Evolutionary conservation across 2,797 vertebrate species (phyloP).

Genomic region (Periparus ater): DNA sequence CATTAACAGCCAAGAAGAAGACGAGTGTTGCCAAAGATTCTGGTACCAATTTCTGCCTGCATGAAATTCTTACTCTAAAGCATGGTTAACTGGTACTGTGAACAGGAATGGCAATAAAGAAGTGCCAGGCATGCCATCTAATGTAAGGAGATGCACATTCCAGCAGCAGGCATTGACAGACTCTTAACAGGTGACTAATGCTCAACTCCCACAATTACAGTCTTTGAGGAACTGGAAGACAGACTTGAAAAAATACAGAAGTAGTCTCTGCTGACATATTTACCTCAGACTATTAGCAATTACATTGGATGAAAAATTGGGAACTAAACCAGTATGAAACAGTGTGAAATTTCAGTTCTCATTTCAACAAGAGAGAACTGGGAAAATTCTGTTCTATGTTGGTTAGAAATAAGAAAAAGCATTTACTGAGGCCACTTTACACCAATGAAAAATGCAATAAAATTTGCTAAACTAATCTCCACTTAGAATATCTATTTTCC

Average conservation of each 20-base stretch:
- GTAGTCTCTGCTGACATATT: background rate
- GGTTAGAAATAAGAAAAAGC: background rate
- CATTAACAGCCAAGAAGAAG: background rate
- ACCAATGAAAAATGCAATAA: background rate
- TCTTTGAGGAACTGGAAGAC: background rate
- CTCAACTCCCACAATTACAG: background rate
- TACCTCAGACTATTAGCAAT: background rate
- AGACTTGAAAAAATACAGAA: constrained; percentile 5
- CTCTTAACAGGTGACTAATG: background rate
- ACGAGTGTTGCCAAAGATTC: background rate
- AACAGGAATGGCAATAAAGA: background rate
- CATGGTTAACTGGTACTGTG: background rate
- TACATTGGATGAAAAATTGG: background rate
- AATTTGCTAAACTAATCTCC: background rate
- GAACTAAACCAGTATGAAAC: background rate
- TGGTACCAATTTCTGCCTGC: background rate
- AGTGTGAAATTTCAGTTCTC: background rate
- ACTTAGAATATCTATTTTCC: background rate
- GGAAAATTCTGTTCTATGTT: background rate
- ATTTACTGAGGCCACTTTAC: background rate
- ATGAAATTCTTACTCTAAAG: background rate
- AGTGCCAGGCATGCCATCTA: background rate
- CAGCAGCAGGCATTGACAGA: background rate
- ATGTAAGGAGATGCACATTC: background rate
- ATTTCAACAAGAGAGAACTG: background rate